Evolutionary conservation across 2,888 invertebrate species (phyloP), one percentile per base, ranked within the genome.

Genomic region (Lacanobia oleracea): DNA sequence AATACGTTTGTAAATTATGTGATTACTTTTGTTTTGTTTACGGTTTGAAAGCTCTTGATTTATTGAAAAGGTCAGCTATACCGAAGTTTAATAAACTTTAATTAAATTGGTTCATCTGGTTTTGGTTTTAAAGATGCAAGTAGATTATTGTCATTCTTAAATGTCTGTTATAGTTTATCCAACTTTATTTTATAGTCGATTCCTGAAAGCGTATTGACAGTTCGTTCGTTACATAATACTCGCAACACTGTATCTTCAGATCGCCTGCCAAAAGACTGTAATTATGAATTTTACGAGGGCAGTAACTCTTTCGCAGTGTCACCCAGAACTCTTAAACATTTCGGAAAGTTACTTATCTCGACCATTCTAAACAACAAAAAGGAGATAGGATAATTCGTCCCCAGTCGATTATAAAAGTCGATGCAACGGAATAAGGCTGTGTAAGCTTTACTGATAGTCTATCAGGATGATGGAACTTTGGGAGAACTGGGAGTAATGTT

Each of bases 371-470:
- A 85, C 64, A 72, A 76, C n/a, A n/a, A 78, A 83, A 77, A 64
- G 54, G 74, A 68, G 77, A 79, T 72, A 76, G 67, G 61, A 73
- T 76, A 79, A 85, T 83, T 81, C 50, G 69, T 81, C 81, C 84
- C 79, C 59, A 85, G 83, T 79, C 79, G 78, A 84, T 84, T 83
- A 86, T 79, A 86, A 88, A 87, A 85, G 76, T 81, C 76, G 75
- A 86, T 86, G 78, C 83, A 87, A 84, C 72, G 74, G 71, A 80
- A 78, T 81, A 78, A 86, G 71, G 81, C 80, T 77, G 64, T 81
- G 81, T 84, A 84, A 83, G 74, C 75, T 69, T 78, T 78, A 82
- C 83, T 82, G 83, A 82, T 73, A 77, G 54, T 45, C 63, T 73
- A 65, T 75, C 61, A 72, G 65, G 33, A 72, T 45, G 33, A 72